Percentiles rank a stretch among this genome's conserved stretches.
These are phyloP conservation scores for Andricus grossulariae DNA, from an alignment of 1,140 invertebrate genomes.

Conservation along the genomic window DNA sequence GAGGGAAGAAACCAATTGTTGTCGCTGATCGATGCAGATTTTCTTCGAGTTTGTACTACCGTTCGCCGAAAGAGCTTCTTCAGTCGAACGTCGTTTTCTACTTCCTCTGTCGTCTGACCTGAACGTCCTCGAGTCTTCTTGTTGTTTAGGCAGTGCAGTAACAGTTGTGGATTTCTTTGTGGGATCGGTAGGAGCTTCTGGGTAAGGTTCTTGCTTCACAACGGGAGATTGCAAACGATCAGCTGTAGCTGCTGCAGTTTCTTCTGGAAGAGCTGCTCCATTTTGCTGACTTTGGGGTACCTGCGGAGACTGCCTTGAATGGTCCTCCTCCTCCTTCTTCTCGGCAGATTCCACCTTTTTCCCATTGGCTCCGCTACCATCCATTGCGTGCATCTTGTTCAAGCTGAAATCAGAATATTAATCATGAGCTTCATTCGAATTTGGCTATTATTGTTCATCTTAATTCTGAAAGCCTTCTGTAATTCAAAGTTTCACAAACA, in stretches of 20 bases:
- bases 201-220: conserved; percentile 61
- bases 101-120: conserved; percentile 33
- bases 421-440: no score
- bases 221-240: conserved; percentile 41
- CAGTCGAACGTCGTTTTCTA: conserved; percentile 64
- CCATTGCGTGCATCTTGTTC: conserved; percentile 74
- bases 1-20: conserved; percentile 66
- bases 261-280: conserved; percentile 69
- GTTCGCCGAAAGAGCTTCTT: conserved; percentile 53
- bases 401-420: conserved; percentile 54
- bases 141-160: conserved; percentile 40
- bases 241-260: conserved; percentile 60
- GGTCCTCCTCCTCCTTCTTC: conserved; percentile 62
- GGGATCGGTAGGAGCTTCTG: conserved; percentile 43
- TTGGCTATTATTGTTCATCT: no score
- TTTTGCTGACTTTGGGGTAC: conserved; percentile 71
- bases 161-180: conserved; percentile 40
- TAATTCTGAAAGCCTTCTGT: no score
- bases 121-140: conserved; percentile 34
- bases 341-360: conserved; percentile 63
- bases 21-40: conserved; percentile 65
- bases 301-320: conserved; percentile 60
- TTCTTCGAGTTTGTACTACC: conserved; percentile 62
- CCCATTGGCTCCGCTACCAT: conserved; percentile 60
- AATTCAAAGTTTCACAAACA: no score